Evolutionary conservation across 2,888 invertebrate genomes (phyloP).

Genomic region (Himalopsyche anomala): DNA sequence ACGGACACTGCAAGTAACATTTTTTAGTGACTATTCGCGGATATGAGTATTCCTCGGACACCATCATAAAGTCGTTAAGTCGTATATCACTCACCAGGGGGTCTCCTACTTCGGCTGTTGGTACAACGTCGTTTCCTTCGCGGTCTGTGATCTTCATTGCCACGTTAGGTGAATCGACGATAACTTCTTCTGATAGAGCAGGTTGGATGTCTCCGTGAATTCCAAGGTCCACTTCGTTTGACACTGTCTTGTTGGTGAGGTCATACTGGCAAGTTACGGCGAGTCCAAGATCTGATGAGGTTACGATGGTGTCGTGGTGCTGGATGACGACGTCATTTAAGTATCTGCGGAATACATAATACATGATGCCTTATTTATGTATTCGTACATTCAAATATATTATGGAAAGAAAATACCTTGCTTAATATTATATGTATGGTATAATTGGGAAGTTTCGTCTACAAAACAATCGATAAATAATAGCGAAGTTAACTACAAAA

Average conservation of each 20-base stretch:
- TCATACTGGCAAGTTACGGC: conserved; percentile 97
- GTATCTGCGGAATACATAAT: conserved; percentile 74
- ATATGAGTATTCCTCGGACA: conserved; percentile 13
- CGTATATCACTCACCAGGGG: conserved; percentile 78
- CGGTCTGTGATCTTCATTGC: conserved; percentile 95
- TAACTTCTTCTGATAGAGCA: conserved; percentile 91
- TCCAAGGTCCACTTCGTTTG: conserved; percentile 93
- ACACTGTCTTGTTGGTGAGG: conserved; percentile 94
- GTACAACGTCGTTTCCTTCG: conserved; percentile 88
- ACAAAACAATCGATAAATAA: no score
- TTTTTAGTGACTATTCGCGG: neutral
- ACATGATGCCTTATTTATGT: neutral
- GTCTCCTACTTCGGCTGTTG: conserved; percentile 94
- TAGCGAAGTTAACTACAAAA: no score
- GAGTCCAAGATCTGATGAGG: conserved; percentile 93
- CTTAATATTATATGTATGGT: no score
- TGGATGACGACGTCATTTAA: conserved; percentile 96
- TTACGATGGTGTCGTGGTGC: conserved; percentile 96
- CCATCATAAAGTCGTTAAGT: neutral
- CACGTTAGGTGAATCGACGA: conserved; percentile 95
- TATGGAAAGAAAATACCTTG: no score
- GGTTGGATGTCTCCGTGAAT: conserved; percentile 93
- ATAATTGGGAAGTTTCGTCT: no score
- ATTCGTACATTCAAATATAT: no score
- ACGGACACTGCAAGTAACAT: no score